Percentiles rank a stretch among this genome's conserved stretches.
Evolutionary conservation across 1,140 invertebrate species (phyloP).

Genomic region (Caenorhabditis tropicalis): DNA sequence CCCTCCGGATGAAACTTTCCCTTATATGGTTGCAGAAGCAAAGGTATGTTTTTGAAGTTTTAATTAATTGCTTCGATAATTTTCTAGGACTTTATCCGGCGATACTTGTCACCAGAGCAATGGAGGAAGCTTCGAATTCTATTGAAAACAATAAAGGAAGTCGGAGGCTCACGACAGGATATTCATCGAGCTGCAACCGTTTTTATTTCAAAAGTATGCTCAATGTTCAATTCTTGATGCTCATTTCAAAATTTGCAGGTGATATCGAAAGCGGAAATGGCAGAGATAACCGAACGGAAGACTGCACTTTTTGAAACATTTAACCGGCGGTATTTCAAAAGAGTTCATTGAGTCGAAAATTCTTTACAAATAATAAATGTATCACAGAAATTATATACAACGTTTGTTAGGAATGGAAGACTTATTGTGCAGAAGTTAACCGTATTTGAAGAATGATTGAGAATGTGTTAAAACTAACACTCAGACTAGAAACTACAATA

Average conservation of each 20-base stretch:
- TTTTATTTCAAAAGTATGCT: conserved; percentile 12
- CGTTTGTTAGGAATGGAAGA: conserved; percentile 14
- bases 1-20: not conserved
- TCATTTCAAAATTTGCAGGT: conserved; percentile 9
- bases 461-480: not conserved
- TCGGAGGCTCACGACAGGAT: conserved; percentile 38
- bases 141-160: conserved; percentile 30
- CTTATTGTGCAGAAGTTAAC: conserved; percentile 10
- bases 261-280: conserved; percentile 26
- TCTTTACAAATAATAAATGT: not conserved
- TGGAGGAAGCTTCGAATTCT: conserved; percentile 41
- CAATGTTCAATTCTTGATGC: not conserved
- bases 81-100: conserved; percentile 44
- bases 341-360: not conserved
- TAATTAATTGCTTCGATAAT: not conserved
- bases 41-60: not conserved
- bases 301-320: conserved; percentile 18
- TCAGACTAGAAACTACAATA: conserved; percentile 9
- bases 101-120: conserved; percentile 34
- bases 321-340: not conserved
- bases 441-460: not conserved
- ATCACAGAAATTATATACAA: not conserved
- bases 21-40: not conserved
- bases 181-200: conserved; percentile 30
- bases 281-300: conserved; percentile 24